Percentiles rank a stretch among this genome's conserved stretches.
Conservation (phyloP, 2,797 vertebrate genomes). For the Heterohyrax brucei region DNA sequence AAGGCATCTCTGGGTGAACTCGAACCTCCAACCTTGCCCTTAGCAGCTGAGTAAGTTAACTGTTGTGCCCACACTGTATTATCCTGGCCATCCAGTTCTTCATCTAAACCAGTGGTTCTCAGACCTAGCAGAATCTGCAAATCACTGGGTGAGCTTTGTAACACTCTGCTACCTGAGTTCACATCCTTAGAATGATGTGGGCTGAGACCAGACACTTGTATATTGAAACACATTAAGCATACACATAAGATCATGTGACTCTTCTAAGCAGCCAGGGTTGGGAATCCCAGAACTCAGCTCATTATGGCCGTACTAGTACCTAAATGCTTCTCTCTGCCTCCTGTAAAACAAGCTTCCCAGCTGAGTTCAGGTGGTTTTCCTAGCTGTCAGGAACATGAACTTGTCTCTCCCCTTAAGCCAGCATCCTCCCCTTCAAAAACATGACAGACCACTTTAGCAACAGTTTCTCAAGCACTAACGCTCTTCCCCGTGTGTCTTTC, state of each 20-base stretch:
- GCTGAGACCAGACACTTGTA: not conserved
- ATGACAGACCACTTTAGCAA: constrained; percentile 51
- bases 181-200: not conserved
- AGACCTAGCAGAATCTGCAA: not conserved
- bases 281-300: not conserved
- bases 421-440: not conserved
- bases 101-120: not conserved
- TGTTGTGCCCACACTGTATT: not conserved
- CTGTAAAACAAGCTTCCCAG: constrained; percentile 1
- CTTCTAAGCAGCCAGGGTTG: not conserved
- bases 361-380: constrained; percentile 34
- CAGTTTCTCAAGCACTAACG: constrained; percentile 53
- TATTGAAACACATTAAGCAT: too few species aligned
- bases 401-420: constrained; percentile 27
- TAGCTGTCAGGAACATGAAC: constrained; percentile 9
- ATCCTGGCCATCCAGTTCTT: not conserved
- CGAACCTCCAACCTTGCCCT: not conserved
- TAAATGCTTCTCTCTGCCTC: not conserved
- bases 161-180: not conserved
- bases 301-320: not conserved
- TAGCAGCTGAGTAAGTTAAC: not conserved
- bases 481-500: constrained; percentile 60
- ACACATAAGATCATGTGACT: not conserved
- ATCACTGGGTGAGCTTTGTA: not conserved
- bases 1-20: not conserved